phyloP scores from a whole-genome alignment of 1,140 invertebrate species.

The Drosophila tsacasi region DNA sequence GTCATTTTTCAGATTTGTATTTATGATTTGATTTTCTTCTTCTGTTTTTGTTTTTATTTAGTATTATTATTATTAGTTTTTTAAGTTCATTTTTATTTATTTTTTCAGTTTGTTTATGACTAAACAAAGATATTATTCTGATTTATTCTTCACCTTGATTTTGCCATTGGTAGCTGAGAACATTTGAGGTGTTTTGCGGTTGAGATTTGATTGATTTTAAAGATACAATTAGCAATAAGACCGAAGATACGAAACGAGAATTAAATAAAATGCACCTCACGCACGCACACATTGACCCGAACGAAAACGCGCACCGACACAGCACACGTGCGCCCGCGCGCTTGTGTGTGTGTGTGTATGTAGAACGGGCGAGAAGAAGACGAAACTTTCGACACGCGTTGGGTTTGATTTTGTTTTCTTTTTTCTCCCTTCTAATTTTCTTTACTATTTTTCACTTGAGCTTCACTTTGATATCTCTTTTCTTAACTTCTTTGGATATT shows the following conservation, averaged over 20 bases:
- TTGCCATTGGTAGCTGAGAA: conserved; percentile 79
- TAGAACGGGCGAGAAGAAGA: conserved; percentile 17
- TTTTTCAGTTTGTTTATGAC: background rate
- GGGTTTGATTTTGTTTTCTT: conserved; percentile 23
- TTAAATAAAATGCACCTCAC: conserved; percentile 25
- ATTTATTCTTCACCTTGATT: conserved; percentile 63
- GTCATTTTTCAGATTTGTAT: background rate
- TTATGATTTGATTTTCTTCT: background rate
- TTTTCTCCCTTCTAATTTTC: conserved; percentile 2
- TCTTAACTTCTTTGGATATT: background rate
- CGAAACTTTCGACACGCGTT: conserved; percentile 58
- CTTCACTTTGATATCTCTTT: background rate
- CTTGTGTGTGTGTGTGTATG: background rate
- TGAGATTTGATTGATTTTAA: conserved; percentile 5
- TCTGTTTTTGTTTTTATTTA: background rate
- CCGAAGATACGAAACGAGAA: background rate
- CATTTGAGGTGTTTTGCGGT: conserved; percentile 47
- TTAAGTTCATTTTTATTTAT: background rate
- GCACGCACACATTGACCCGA: background rate
- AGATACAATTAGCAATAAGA: background rate
- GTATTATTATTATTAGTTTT: too few relatives aligned
- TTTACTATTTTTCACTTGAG: background rate
- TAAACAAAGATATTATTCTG: background rate
- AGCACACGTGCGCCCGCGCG: conserved; percentile 6
- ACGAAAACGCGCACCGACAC: conserved; percentile 8